A percentile compares a stretch with the other conserved stretches of the same genome.
These are phyloP conservation scores for Nesogale talazaci DNA, from an alignment of 2,113 vertebrate genomes.

Conservation along the genomic window DNA sequence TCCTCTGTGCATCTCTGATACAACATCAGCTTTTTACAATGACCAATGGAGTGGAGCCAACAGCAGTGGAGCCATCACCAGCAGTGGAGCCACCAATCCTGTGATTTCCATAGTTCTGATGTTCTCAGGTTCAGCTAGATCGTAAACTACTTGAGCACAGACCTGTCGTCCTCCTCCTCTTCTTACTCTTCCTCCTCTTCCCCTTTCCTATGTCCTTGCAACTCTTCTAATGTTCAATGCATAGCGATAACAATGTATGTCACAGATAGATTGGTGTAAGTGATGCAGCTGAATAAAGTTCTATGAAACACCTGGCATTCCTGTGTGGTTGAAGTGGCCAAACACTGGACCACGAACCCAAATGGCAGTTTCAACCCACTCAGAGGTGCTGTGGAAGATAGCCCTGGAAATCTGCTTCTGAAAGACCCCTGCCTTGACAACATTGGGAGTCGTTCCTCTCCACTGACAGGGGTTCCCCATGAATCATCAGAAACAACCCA, in stretches of 20 bases:
- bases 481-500: not conserved
- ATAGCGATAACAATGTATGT: not conserved
- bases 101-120: not conserved
- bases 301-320: not conserved
- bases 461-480: not conserved
- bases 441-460: not conserved
- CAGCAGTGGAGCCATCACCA: not conserved
- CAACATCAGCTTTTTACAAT: not conserved
- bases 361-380: not conserved
- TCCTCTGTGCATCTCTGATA: not conserved
- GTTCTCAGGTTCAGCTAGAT: not conserved
- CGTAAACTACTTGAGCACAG: not conserved
- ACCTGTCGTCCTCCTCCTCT: not conserved
- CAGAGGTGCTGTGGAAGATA: not conserved
- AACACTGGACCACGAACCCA: not conserved
- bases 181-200: not conserved
- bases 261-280: not conserved
- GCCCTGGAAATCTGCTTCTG: not conserved
- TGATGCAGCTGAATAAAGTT: not conserved
- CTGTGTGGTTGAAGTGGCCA: not conserved
- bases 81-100: not conserved
- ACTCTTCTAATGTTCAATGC: not conserved
- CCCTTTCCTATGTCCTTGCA: not conserved
- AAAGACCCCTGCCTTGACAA: not conserved
- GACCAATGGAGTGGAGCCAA: not conserved